These are phyloP conservation scores for Frankliniella fusca DNA, from an alignment of 2,888 invertebrate genomes.

Conservation along the genomic window DNA sequence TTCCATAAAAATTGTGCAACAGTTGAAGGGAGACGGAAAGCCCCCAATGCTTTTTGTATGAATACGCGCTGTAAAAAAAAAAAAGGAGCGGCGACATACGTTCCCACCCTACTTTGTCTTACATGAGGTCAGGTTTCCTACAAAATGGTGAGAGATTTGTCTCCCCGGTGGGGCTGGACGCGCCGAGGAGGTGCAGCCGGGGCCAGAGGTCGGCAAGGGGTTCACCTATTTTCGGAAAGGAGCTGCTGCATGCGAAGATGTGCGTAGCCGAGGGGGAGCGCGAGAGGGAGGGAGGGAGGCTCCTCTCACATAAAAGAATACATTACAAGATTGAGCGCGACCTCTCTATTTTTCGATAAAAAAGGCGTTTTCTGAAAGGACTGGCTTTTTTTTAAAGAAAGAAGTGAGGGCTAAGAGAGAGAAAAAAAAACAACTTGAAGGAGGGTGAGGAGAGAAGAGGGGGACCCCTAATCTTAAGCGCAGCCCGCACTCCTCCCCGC, in stretches of 20 bases:
- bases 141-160: conserved; percentile 16
- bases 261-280: background rate
- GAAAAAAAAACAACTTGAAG: background rate
- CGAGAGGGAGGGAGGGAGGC: background rate
- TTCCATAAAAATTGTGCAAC: conserved; percentile 23
- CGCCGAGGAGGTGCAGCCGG: background rate
- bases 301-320: conserved; percentile 7
- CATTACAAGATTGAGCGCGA: conserved; percentile 21
- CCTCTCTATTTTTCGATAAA: conserved; percentile 25
- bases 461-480: background rate
- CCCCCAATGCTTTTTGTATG: background rate
- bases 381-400: conserved; percentile 6
- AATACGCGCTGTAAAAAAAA: background rate
- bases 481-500: background rate
- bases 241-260: background rate
- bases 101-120: conserved; percentile 26
- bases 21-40: background rate
- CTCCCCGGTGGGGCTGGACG: background rate
- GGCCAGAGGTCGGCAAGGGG: conserved; percentile 21
- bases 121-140: conserved; percentile 22
- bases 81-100: background rate
- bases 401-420: background rate
- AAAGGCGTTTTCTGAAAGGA: conserved; percentile 22
- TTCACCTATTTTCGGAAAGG: conserved; percentile 8
- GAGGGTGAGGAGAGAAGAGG: background rate